Base-by-base conservation (phyloP, 2,888 invertebrate genomes). In the Orthosia gothica region DNA sequence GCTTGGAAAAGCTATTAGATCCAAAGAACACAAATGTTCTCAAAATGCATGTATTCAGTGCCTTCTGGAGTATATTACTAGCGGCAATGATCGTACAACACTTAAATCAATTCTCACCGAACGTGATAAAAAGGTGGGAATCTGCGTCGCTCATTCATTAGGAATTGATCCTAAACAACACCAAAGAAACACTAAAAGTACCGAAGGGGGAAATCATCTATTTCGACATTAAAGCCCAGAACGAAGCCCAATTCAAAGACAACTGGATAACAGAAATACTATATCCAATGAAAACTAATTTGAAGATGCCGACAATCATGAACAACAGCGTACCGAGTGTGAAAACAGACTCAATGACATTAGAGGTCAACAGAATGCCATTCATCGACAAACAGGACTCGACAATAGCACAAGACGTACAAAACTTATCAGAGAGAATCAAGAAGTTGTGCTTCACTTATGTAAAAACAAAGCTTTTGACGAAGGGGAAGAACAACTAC, bases 131-230 rank as follows among this genome's bases (percentile, higher is more conserved):
- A 66, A 23, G 1, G 13, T 63, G 18, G 49, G 49, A 63, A 26
- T 26, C 0, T 49, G 63, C 63, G 49, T 63, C 49, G 3, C 49
- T 26, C 63, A 63, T 63, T 64, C 63, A 5, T 26, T 26, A 49
- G 49, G 49, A 63, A 16, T 63, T 50, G 20, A 71, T 23, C 71
- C 52, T 65, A 58, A 65, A 65, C 50, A 71, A 26, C 26, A 26
- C 26, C 26, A 26, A 26, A 26, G 26, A 67, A 7, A 54, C n/a
- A 2, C 85, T 75, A 1, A 18, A 72, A 5, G 13, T 76, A 2
- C 72, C 72, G n/a, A 72, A 76, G 3, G 68, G 68, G 12, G 59
- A 72, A 12, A 71, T 76, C 15, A 58, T 67, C 0, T 76, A 49
- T 55, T 68, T 67, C n/a, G 15, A 50, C 0, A 32, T 5, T 3